These are phyloP conservation scores for Malurus splendens DNA, from an alignment of 2,797 vertebrate species.

Conservation along the genomic window DNA sequence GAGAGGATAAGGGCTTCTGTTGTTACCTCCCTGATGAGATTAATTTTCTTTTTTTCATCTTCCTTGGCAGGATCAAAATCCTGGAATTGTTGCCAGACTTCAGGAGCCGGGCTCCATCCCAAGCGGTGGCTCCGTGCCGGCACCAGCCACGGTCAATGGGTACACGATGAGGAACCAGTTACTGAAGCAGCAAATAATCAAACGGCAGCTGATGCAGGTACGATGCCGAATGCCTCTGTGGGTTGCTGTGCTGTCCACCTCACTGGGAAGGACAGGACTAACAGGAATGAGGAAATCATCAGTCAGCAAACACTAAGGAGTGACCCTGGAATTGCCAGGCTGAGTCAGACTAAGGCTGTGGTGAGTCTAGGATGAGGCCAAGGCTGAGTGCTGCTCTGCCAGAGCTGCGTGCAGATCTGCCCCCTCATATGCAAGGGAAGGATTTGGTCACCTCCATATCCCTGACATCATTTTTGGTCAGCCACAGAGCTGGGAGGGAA, in stretches of 20 bases:
- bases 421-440: background rate
- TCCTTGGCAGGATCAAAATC: slow-evolving; percentile 70
- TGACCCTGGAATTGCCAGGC: background rate
- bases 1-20: background rate
- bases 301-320: slow-evolving; percentile 9
- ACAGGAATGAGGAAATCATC: slow-evolving; percentile 9
- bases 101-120: slow-evolving; percentile 70
- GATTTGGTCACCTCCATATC: background rate
- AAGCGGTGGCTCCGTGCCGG: slow-evolving; percentile 43
- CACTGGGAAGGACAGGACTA: background rate
- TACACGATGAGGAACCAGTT: slow-evolving; percentile 71
- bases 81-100: slow-evolving; percentile 70
- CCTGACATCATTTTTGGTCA: background rate
- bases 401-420: background rate
- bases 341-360: slow-evolving; percentile 24
- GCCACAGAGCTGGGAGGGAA: background rate
- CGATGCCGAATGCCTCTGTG: background rate
- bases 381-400: background rate
- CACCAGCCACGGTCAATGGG: slow-evolving; percentile 56
- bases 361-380: background rate
- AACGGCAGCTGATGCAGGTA: slow-evolving; percentile 64
- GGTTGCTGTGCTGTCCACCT: background rate
- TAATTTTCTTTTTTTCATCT: slow-evolving; percentile 44
- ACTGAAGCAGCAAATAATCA: slow-evolving; percentile 74
- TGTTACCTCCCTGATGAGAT: slow-evolving; percentile 27